Evolutionary conservation across 2,888 invertebrate genomes (phyloP).

Genomic region (Acrocera orbiculus): DNA sequence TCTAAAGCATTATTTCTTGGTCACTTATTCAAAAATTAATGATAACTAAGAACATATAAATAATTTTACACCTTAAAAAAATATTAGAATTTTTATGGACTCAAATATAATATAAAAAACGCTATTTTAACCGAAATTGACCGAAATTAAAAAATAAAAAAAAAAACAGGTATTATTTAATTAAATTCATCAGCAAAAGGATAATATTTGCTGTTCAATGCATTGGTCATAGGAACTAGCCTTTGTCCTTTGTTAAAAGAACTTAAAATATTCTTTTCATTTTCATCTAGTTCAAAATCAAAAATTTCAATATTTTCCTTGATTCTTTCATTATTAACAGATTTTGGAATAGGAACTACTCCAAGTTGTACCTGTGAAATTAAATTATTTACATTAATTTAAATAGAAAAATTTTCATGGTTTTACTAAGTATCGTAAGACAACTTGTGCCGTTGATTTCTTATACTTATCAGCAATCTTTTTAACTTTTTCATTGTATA

Average conservation of each 20-base stretch:
- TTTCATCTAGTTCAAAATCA: slow-evolving; percentile 36
- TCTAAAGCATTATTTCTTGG: too few species aligned
- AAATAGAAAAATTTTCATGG: not conserved
- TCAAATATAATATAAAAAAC: too few species aligned
- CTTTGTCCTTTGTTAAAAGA: slow-evolving; percentile 32
- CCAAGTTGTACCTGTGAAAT: slow-evolving; percentile 34
- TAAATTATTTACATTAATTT: not conserved
- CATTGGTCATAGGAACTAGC: slow-evolving; percentile 19
- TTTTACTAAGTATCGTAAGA: slow-evolving; percentile 39
- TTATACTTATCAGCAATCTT: slow-evolving; percentile 44
- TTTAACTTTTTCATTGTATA: slow-evolving; percentile 32
- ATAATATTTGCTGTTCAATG: slow-evolving; percentile 22
- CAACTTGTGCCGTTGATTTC: slow-evolving; percentile 50
- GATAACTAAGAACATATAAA: too few species aligned
- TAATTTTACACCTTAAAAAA: too few species aligned
- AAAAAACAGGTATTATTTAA: slow-evolving; percentile 3
- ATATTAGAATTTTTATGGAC: too few species aligned
- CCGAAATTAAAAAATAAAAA: slow-evolving; percentile 11
- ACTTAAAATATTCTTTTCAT: slow-evolving; percentile 35
- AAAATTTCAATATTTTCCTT: slow-evolving; percentile 38
- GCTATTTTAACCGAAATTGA: not conserved
- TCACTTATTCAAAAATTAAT: too few species aligned
- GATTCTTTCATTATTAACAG: slow-evolving; percentile 35
- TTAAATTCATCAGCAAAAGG: slow-evolving; percentile 23
- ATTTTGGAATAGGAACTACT: slow-evolving; percentile 39